Percentiles rank a stretch among this genome's conserved stretches.
Conservation (phyloP, 1,140 invertebrate genomes). For the Caenorhabditis latens region DNA sequence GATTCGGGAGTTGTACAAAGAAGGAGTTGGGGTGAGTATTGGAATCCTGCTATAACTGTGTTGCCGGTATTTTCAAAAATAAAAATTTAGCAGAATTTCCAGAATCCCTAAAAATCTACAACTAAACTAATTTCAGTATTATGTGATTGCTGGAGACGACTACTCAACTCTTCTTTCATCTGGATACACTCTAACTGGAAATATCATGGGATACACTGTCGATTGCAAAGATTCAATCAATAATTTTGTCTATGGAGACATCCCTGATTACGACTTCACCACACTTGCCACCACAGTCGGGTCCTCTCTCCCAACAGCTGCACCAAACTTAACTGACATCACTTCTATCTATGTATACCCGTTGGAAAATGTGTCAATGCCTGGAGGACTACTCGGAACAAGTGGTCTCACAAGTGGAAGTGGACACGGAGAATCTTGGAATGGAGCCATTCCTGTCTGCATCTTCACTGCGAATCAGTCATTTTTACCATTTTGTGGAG, state of each 20-base stretch:
- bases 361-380: background rate
- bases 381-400: background rate
- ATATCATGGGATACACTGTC: background rate
- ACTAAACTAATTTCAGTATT: background rate
- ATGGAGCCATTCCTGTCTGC: background rate
- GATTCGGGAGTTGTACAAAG: constrained; percentile 3
- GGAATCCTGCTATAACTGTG: no score
- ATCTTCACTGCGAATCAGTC: background rate
- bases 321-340: background rate
- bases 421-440: no score
- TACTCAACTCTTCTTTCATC: background rate
- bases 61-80: no score
- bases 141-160: background rate
- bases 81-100: background rate
- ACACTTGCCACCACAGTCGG: background rate
- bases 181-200: background rate
- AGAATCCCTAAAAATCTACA: background rate
- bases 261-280: background rate
- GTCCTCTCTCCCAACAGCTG: background rate
- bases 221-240: background rate
- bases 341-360: background rate
- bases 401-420: no score
- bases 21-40: background rate
- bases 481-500: background rate
- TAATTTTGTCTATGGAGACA: background rate